These are phyloP conservation scores for Dicerorhinus sumatrensis DNA, from an alignment of 2,113 vertebrate genomes.

Conservation along the genomic window DNA sequence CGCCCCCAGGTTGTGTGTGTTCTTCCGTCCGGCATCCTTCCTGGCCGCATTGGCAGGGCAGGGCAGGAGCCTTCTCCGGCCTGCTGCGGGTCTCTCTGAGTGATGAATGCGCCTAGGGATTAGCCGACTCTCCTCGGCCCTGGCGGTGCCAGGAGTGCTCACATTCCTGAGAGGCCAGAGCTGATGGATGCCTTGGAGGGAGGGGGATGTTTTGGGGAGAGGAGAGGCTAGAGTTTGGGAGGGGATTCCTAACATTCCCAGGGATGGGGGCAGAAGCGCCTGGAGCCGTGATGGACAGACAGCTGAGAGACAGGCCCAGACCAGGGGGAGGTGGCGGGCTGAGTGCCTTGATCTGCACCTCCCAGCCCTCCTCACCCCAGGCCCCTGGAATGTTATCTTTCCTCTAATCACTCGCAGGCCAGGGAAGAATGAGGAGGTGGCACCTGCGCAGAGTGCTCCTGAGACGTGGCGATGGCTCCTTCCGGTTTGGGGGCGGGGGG, in stretches of 20 bases:
- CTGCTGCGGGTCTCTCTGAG: background rate
- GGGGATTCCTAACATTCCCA: conserved; percentile 77
- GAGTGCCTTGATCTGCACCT: background rate
- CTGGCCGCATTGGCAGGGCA: conserved; percentile 37
- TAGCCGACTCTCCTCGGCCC: conserved; percentile 37
- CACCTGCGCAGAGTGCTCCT: background rate
- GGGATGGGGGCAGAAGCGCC: background rate
- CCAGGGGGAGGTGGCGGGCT: background rate
- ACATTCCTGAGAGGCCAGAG: conserved; percentile 60
- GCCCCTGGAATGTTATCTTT: conserved; percentile 68
- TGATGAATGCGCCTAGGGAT: conserved; percentile 71
- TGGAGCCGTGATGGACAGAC: conserved; percentile 4
- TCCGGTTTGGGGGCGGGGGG: background rate
- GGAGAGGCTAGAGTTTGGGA: conserved; percentile 16
- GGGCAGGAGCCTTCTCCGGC: conserved; percentile 16
- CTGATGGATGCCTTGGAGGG: conserved; percentile 69
- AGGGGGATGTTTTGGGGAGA: conserved; percentile 13
- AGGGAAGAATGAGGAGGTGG: background rate
- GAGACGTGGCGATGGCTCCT: background rate
- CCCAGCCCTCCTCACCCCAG: background rate
- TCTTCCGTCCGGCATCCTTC: background rate
- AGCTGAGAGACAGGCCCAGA: conserved; percentile 49
- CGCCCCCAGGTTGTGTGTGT: background rate
- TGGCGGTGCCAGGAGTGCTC: conserved; percentile 33
- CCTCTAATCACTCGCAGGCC: conserved; percentile 29